Evolutionary conservation across 2,113 vertebrate genomes (phyloP), one percentile per base, ranked within the genome.

Genomic region (Microtus oregoni): DNA sequence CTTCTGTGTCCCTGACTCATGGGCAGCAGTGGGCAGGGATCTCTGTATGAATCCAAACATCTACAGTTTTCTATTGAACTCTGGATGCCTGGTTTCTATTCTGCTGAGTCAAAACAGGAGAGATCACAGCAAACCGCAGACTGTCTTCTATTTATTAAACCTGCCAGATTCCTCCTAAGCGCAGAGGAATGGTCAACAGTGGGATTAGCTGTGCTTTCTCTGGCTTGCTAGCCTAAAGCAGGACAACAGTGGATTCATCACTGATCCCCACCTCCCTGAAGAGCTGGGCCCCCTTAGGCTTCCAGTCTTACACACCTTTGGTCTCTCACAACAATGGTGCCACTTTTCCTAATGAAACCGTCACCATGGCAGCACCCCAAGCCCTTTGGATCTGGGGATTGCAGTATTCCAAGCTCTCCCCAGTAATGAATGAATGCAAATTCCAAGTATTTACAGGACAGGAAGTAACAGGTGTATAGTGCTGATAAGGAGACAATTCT

Each of bases 371-470:
- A 82, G 81, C 55, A 44, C 11, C 30, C 24, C 30, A 61, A 78
- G 17, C 38, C 24, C 47, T 68, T 65, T 91, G 52, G 70, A 61
- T 58, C 12, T 95, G 50, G 55, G 67, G 30, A 47, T 10, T 76
- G 14, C 1, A 52, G 24, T 77, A 65, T 67, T 65, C 67, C 22
- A 68, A 76, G 41, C 61, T 91, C 20, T 92, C 47, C 87, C 24
- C 32, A 93, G 83, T 47, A 78, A 65, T 47, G 68, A 95, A 61
- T 96, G 79, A 90, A 87, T 20, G 70, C 15, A 93, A 86, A 63
- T 91, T 94, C 22, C 58, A 94, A 89, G 68, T 52, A 76, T 95
- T 92, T 94, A 81, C 15, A 91, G 72, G 55, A 47, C 58, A 89
- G 75, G 73, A 78, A 95, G 89, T 81, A 41, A 68, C 75, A 70